Base-by-base conservation (phyloP, 2,888 invertebrate genomes). In the Hemicrepidius hirtus region DNA sequence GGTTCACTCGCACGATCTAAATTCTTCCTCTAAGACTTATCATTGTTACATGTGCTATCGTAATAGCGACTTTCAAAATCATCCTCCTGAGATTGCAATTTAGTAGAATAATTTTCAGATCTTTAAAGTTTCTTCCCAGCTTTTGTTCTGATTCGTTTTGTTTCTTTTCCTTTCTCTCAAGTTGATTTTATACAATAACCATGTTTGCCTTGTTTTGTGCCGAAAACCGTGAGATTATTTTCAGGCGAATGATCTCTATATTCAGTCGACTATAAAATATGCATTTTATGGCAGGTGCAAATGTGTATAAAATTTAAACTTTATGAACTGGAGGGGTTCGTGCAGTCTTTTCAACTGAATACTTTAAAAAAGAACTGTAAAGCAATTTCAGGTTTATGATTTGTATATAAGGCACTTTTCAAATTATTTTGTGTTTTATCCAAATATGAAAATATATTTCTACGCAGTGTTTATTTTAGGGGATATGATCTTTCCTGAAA, bases 1-100 rank as follows among this genome's bases (percentile, higher is more conserved):
- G 68, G 57, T 73, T 69, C 53, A 44, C 68, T 53, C 63, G 53
- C 68, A 63, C 68, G 68, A 57, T 55, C 50, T 41, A 57, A 70
- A 55, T 53, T 64, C 32, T 65, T 62, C 37, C 59, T 57, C 55
- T 46, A 63, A 63, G 62, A 68, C 53, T 67, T 63, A 55, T 63
- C 46, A 66, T 53, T 53, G 53, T 28, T 20, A 53, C 53, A 53
- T 53, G 20, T 53, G 53, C 53, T 53, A 28, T 53, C 53, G 18
- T 28, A 53, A 53, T 53, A 28, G 53, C 53, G 7, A 16, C 53
- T 53, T 20, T 28, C 7, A 53, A 28, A 28, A 28, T 24, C 53
- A 28, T 28, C 53, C 24, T 53, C 28, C 12, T 28, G 53, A 53
- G 53, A 53, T 53, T 53, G 53, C 18, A 44, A 44, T 44, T 44